Evolutionary conservation across 2,113 vertebrate genomes (phyloP).

Genomic region (Eudyptes chrysolophus): DNA sequence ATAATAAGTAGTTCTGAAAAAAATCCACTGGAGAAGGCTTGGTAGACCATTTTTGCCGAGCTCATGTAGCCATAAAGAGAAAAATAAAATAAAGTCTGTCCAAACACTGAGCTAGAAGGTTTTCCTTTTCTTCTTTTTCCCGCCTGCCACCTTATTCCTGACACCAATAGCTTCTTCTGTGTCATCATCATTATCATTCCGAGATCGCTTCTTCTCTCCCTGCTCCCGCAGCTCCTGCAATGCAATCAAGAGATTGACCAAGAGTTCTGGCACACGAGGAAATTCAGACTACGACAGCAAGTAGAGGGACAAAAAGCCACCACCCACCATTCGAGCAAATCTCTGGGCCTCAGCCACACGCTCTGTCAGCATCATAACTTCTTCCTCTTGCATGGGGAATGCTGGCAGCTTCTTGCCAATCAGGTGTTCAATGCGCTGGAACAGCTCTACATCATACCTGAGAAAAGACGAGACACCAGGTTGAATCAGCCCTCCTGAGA

Average conservation of each 20-base stretch:
- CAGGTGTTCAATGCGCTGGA: slow-evolving; percentile 94
- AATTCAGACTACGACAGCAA: not conserved
- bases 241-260: not conserved
- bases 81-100: not conserved
- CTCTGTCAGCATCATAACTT: slow-evolving; percentile 97
- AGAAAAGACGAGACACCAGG: not conserved
- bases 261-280: not conserved
- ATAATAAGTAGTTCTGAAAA: not conserved
- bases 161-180: slow-evolving; percentile 88
- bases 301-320: not conserved
- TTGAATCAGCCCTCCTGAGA: not conserved
- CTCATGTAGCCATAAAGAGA: not conserved
- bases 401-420: slow-evolving; percentile 97
- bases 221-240: slow-evolving; percentile 91
- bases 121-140: slow-evolving; percentile 80
- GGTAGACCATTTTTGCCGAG: not conserved
- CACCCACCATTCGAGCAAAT: slow-evolving; percentile 88
- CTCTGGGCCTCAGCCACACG: slow-evolving; percentile 94
- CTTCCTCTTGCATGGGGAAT: slow-evolving; percentile 94
- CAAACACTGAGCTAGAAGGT: slow-evolving; percentile 27
- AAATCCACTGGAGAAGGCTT: not conserved
- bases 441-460: slow-evolving; percentile 97
- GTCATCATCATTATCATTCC: slow-evolving; percentile 79
- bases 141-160: slow-evolving; percentile 90
- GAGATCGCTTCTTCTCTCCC: slow-evolving; percentile 85